A percentile compares a stretch with the other conserved stretches of the same genome.
Evolutionary conservation across 2,888 invertebrate species (phyloP).

Genomic region (Acutogordius australiensis): DNA sequence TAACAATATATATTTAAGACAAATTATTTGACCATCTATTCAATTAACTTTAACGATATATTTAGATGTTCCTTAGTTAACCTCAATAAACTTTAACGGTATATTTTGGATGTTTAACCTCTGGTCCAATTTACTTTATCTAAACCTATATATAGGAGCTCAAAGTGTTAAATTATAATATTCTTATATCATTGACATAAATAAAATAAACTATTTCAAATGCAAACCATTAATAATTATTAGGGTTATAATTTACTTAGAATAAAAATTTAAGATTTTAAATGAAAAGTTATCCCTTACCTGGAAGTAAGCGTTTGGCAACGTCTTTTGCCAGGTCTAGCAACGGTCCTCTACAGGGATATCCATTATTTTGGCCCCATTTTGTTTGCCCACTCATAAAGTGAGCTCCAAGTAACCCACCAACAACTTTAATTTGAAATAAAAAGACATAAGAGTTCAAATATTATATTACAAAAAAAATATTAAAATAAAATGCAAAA

Average conservation of each 20-base stretch:
- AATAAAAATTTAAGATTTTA: slow-evolving; percentile 36
- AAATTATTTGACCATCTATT: too few species aligned
- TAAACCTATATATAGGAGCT: too few species aligned
- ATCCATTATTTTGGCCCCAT: slow-evolving; percentile 44
- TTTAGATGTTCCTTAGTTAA: too few species aligned
- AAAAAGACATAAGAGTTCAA: too few species aligned
- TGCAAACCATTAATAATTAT: too few species aligned
- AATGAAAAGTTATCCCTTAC: slow-evolving; percentile 20
- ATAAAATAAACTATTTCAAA: too few species aligned
- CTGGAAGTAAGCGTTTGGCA: slow-evolving; percentile 53
- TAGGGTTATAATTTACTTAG: neutral
- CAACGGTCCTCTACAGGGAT: slow-evolving; percentile 87
- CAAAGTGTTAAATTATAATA: neutral
- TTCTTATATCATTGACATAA: neutral
- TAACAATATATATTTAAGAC: too few species aligned
- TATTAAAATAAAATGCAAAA: slow-evolving; percentile 13
- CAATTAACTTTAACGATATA: too few species aligned
- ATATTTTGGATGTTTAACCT: too few species aligned
- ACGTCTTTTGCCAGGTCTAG: slow-evolving; percentile 71
- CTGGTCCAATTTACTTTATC: too few species aligned
- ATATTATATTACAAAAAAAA: too few species aligned
- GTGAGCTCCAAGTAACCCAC: slow-evolving; percentile 80
- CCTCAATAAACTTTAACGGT: too few species aligned
- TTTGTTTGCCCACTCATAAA: slow-evolving; percentile 29
- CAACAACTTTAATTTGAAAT: slow-evolving; percentile 24